Conservation (phyloP, 2,113 vertebrate species). For the Muntiacus muntjak region DNA sequence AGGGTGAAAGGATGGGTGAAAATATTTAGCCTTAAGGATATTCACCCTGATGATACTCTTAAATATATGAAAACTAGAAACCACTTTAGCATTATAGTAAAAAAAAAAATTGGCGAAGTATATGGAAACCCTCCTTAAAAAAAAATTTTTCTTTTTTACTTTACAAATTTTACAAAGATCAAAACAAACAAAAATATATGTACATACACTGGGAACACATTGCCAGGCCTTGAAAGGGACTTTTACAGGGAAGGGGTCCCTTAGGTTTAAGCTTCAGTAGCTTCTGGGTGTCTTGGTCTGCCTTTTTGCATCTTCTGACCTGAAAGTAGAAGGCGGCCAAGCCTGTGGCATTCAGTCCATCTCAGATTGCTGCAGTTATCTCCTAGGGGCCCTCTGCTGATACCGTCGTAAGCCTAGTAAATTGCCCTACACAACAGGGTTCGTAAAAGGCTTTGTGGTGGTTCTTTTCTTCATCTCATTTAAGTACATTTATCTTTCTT, state of each 20-base stretch:
- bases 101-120: constrained; percentile 19
- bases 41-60: background rate
- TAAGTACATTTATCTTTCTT: background rate
- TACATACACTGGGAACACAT: background rate
- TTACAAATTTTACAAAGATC: background rate
- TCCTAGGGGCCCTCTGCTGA: background rate
- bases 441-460: background rate
- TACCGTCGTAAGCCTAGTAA: background rate
- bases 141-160: background rate
- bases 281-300: background rate
- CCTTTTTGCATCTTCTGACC: background rate
- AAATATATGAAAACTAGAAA: constrained; percentile 20
- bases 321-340: background rate
- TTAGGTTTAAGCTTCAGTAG: background rate
- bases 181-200: background rate
- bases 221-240: background rate
- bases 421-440: background rate
- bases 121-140: background rate
- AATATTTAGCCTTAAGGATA: background rate
- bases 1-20: background rate
- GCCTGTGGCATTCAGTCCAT: background rate
- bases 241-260: too few relatives aligned
- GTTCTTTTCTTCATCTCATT: background rate
- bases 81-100: background rate
- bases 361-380: background rate